Evolutionary conservation across 37 sponge, comb jelly and placozoan genomes (phyloP), one percentile per base, ranked within the genome.

Genomic region (Aplysina aerophoba): DNA sequence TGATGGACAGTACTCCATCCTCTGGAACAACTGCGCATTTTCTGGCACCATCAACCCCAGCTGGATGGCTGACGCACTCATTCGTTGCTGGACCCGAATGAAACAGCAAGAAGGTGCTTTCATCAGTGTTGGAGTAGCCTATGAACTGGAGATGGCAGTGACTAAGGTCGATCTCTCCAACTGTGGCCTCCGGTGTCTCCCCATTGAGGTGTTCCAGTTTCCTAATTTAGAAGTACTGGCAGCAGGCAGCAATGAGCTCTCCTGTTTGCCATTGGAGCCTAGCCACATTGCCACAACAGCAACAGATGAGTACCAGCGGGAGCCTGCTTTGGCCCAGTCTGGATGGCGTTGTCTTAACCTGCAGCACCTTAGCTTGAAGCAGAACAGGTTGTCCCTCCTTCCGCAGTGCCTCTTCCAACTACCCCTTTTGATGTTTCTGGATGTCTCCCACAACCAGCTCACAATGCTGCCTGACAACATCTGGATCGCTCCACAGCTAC

Each of bases 401-500:
- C 93, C 93, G 0, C 74, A 87, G 27, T 93, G 83, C 65, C 21
- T 95, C 33, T 95, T 95, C 77, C 61, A 81, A 15, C 65, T 95
- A 1, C 96, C 94, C 21, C 58, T 57, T 5, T 79, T 95, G 21
- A 35, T 34, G 24, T 31, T 57, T 28, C 81, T 92, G 57, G 87
- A 95, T 25, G 66, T 88, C 44, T 85, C 85, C 25, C 36, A 85
- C 59, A 95, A 95, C 41, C 57, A 85, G 17, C 58, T 95, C 15
- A 19, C 4, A 28, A 33, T 55, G 34, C 84, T 95, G 34, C 91
- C 95, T 17, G 31, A 78, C 35, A 44, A 85, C 57, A 34, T 94
- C 55, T 97, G 97, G 97, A 88, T 59, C 1, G 84, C 95, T 0
- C 95, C 93, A 14, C 85, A 87, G 35, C 87, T 97, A 36, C 72